Conservation (phyloP, 2,888 invertebrate species). For the Phortica okadai region DNA sequence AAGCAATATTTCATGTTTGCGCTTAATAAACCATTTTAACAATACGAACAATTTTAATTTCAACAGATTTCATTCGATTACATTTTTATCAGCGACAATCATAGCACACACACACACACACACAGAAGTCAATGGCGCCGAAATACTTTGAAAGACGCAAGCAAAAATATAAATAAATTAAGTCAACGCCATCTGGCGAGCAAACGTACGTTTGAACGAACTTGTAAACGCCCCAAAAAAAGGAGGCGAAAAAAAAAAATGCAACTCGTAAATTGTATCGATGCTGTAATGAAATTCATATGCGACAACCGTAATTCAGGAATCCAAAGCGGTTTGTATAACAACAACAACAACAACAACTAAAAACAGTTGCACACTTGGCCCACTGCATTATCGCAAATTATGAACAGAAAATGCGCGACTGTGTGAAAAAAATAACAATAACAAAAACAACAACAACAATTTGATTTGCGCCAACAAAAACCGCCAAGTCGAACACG, state of each 20-base stretch:
- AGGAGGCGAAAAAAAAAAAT: neutral
- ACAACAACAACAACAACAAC: conserved; percentile 49
- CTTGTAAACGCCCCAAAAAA: neutral
- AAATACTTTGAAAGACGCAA: neutral
- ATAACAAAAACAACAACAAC: conserved; percentile 9
- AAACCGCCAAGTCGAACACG: conserved; percentile 15
- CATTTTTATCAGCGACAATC: conserved; percentile 8
- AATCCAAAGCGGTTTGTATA: conserved; percentile 38
- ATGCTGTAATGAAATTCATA: conserved; percentile 24
- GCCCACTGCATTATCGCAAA: conserved; percentile 31
- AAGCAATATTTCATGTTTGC: conserved; percentile 1
- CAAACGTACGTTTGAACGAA: neutral
- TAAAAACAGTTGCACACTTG: conserved; percentile 43
- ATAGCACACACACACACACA: neutral
- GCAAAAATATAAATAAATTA: conserved; percentile 11
- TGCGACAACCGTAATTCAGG: conserved; percentile 1
- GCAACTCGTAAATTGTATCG: conserved; percentile 24
- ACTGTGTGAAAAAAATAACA: neutral
- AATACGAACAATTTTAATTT: conserved; percentile 24
- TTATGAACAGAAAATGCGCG: conserved; percentile 28
- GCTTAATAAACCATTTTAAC: conserved; percentile 14
- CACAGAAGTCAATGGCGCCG: neutral
- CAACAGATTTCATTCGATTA: conserved; percentile 17
- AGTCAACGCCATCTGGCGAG: conserved; percentile 9
- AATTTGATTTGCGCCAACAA: conserved; percentile 14